phyloP scores from a whole-genome alignment of 2,113 vertebrate species.

The Merops nubicus region DNA sequence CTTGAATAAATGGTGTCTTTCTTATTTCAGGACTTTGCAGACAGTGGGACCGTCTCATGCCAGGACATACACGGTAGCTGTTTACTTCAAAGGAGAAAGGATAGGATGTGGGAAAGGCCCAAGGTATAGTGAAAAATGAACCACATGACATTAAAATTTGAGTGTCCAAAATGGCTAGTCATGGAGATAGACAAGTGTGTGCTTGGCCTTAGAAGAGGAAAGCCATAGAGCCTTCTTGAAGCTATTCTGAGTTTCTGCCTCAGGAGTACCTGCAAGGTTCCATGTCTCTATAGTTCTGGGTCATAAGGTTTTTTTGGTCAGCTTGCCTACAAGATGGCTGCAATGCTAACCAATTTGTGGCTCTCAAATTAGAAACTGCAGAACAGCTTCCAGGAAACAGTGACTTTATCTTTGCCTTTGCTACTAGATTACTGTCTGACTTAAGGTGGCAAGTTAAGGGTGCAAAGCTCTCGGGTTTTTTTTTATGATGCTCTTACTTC shows the following conservation, averaged over 20 bases:
- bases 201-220: background rate
- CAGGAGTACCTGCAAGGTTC: background rate
- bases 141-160: background rate
- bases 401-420: background rate
- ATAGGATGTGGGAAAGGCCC: constrained; percentile 98
- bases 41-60: constrained; percentile 97
- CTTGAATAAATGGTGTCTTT: background rate
- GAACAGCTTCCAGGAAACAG: background rate
- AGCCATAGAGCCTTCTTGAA: background rate
- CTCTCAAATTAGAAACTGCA: background rate
- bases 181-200: background rate
- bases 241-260: background rate
- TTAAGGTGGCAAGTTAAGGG: background rate
- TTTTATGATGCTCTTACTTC: background rate
- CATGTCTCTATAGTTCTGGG: background rate
- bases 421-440: background rate
- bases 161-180: background rate
- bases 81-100: constrained; percentile 97
- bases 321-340: background rate
- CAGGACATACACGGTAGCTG: constrained; percentile 95
- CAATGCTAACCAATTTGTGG: background rate
- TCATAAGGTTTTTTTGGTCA: background rate
- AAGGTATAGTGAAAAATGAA: constrained; percentile 79
- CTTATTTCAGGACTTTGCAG: constrained; percentile 89
- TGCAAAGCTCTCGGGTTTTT: background rate